phyloP scores from a whole-genome alignment of 1,140 invertebrate genomes.

The Cecropterus lyciades region DNA sequence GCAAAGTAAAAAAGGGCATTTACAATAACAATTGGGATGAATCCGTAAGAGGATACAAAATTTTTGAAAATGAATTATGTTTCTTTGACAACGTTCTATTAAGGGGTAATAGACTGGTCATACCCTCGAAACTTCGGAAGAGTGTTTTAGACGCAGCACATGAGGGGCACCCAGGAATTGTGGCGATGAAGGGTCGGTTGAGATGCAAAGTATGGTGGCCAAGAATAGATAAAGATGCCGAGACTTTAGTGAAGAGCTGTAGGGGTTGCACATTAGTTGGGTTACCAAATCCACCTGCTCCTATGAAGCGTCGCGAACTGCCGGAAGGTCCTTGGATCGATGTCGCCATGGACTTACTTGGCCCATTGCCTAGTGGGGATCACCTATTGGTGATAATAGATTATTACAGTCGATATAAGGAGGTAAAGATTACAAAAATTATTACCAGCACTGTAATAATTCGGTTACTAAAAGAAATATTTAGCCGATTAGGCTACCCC shows the following conservation, averaged over 20 bases:
- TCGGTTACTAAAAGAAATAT: conserved; percentile 29
- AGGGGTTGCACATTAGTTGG: conserved; percentile 56
- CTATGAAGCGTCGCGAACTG: conserved; percentile 33
- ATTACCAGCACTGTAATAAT: conserved; percentile 33
- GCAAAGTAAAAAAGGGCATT: conserved; percentile 36
- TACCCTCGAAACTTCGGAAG: conserved; percentile 48
- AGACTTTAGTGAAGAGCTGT: conserved; percentile 70
- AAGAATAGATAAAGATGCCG: conserved; percentile 74
- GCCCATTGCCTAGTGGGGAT: conserved; percentile 33
- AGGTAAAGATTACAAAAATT: conserved; percentile 28
- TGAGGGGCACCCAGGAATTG: conserved; percentile 78
- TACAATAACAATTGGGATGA: conserved; percentile 35
- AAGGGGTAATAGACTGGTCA: conserved; percentile 39
- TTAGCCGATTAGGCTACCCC: conserved; percentile 24
- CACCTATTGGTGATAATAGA: conserved; percentile 36
- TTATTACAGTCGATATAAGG: conserved; percentile 44
- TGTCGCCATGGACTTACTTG: conserved; percentile 36
- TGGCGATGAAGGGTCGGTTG: conserved; percentile 60
- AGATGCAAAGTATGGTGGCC: conserved; percentile 56
- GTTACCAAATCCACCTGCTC: conserved; percentile 7
- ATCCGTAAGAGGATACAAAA: conserved; percentile 28
- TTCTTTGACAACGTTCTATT: conserved; percentile 35
- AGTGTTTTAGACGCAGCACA: conserved; percentile 60
- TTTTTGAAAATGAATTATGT: conserved; percentile 41
- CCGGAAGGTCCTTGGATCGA: conserved; percentile 36